Conservation (phyloP, 2,797 vertebrate genomes). For the Distichodus sexfasciatus region DNA sequence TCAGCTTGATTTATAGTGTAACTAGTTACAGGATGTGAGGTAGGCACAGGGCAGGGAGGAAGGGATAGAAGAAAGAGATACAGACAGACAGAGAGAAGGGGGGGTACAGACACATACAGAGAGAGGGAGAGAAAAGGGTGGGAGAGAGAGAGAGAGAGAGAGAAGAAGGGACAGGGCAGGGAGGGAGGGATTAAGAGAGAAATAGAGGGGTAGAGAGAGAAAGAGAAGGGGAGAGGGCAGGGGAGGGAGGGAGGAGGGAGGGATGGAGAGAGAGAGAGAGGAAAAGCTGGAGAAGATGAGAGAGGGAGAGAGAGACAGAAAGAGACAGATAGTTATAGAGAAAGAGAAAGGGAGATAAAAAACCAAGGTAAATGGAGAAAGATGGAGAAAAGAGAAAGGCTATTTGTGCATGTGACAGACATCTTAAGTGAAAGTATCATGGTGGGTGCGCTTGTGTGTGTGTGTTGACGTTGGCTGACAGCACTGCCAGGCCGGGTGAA, state of each 20-base stretch:
- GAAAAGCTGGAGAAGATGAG: neutral
- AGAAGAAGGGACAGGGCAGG: too few species aligned
- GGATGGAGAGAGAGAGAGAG: neutral
- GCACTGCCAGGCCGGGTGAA: conserved; percentile 52
- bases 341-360: neutral
- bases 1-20: too few species aligned
- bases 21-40: too few species aligned
- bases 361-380: neutral
- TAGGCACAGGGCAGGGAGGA: too few species aligned
- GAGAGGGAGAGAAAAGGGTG: too few species aligned
- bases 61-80: neutral
- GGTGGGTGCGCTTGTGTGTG: neutral
- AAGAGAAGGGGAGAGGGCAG: neutral
- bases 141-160: too few species aligned
- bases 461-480: conserved; percentile 55
- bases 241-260: neutral
- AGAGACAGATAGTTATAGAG: neutral
- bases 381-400: neutral
- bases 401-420: conserved; percentile 11
- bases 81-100: too few species aligned
- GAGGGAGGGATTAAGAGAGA: too few species aligned
- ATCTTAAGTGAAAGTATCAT: neutral
- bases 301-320: neutral
- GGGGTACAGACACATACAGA: neutral
- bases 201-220: too few species aligned